Evolutionary conservation across 2,797 vertebrate species (phyloP).

Genomic region (Gallirallus australis): DNA sequence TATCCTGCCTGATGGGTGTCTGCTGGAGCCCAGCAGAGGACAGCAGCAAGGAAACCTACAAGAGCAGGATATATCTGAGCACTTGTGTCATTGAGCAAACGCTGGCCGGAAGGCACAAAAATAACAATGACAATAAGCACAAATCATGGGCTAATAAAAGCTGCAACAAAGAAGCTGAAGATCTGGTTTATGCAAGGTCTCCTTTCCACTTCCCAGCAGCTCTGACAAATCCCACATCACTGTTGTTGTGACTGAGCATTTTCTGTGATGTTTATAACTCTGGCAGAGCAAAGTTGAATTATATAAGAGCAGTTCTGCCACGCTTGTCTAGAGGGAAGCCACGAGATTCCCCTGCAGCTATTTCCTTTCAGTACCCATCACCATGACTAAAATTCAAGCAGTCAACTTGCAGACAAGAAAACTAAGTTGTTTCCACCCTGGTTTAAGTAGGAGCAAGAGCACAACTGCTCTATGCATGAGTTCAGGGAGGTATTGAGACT

Average conservation of each 20-base stretch:
- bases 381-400: not conserved
- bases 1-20: not conserved
- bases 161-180: not conserved
- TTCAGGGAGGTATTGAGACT: not conserved
- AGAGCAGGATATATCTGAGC: not conserved
- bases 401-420: not conserved
- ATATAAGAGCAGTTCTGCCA: not conserved
- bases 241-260: not conserved
- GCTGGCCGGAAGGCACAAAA: not conserved
- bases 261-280: not conserved
- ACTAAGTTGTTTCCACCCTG: not conserved
- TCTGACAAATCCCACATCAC: not conserved
- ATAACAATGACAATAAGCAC: rapidly evolving
- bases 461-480: rapidly evolving
- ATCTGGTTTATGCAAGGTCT: not conserved
- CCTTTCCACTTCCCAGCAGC: not conserved
- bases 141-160: not conserved
- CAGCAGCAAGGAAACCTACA: not conserved
- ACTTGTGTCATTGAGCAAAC: not conserved
- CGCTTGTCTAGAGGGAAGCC: not conserved
- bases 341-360: not conserved
- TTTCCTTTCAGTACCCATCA: not conserved
- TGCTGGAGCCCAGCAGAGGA: not conserved
- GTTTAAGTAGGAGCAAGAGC: not conserved
- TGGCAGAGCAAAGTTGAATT: not conserved